A percentile compares a stretch with the other conserved stretches of the same genome.
These are phyloP conservation scores for Trilocha varians DNA, from an alignment of 2,888 invertebrate genomes.

Conservation along the genomic window DNA sequence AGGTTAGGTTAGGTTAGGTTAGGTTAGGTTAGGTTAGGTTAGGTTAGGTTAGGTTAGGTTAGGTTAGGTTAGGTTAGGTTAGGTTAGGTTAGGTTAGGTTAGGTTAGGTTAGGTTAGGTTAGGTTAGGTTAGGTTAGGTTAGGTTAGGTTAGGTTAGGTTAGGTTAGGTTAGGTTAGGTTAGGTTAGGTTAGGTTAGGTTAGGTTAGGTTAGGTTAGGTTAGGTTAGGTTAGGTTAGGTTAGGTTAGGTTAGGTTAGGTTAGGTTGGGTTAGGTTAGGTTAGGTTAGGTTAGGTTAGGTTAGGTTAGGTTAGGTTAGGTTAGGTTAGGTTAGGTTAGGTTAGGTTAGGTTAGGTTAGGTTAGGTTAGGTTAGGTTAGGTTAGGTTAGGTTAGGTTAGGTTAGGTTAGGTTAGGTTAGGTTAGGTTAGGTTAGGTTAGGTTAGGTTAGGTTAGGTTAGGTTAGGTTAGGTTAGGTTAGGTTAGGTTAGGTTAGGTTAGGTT, in stretches of 20 bases:
- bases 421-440: conserved; percentile 13
- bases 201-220: conserved; percentile 11
- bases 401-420: conserved; percentile 11
- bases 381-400: conserved; percentile 9
- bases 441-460: conserved; percentile 10
- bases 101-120: conserved; percentile 12
- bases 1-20: conserved; percentile 8
- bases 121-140: conserved; percentile 12
- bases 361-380: conserved; percentile 10
- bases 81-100: conserved; percentile 9
- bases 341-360: conserved; percentile 10
- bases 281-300: conserved; percentile 9
- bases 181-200: conserved; percentile 9
- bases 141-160: conserved; percentile 11
- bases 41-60: conserved; percentile 5
- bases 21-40: conserved; percentile 7
- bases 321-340: conserved; percentile 13
- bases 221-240: conserved; percentile 13
- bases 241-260: conserved; percentile 10
- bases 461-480: conserved; percentile 10
- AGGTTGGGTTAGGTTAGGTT: conserved; percentile 10
- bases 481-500: conserved; percentile 9
- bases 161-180: conserved; percentile 10
- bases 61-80: conserved; percentile 6
- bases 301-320: conserved; percentile 11